Conservation (phyloP, 2,797 vertebrate species). For the Morelia viridis region DNA sequence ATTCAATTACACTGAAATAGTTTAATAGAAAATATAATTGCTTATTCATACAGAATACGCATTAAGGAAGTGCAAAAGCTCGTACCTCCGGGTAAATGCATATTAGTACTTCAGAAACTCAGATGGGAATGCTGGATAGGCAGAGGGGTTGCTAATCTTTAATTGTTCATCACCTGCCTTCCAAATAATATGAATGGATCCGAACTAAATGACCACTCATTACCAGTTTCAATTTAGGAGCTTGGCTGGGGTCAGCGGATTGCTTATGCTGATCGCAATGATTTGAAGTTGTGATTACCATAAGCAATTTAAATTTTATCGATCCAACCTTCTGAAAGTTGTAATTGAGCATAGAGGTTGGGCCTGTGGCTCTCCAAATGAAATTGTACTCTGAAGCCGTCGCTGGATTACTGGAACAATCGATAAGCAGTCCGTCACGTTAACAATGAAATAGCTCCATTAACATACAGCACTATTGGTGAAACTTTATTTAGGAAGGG, state of each 20-base stretch:
- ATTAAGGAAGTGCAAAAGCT: slow-evolving; percentile 77
- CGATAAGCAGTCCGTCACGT: slow-evolving; percentile 86
- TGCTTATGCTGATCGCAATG: slow-evolving; percentile 91
- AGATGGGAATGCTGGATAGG: slow-evolving; percentile 68
- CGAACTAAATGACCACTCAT: slow-evolving; percentile 82
- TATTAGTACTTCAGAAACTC: slow-evolving; percentile 77
- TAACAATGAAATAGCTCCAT: slow-evolving; percentile 90
- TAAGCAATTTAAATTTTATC: slow-evolving; percentile 99
- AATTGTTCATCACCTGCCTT: slow-evolving; percentile 80
- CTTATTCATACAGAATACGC: slow-evolving; percentile 83
- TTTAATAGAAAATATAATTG: slow-evolving; percentile 87
- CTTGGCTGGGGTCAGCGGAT: slow-evolving; percentile 89
- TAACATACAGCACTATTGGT: slow-evolving; percentile 82
- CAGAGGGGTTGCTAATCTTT: slow-evolving; percentile 75
- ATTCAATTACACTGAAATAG: slow-evolving; percentile 83
- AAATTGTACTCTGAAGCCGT: slow-evolving; percentile 81
- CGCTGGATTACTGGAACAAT: slow-evolving; percentile 80
- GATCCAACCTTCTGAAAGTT: slow-evolving; percentile 88
- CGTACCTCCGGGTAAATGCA: slow-evolving; percentile 73
- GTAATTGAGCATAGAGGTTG: slow-evolving; percentile 89
- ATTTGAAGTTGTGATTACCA: slow-evolving; percentile 94
- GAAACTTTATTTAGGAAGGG: slow-evolving; percentile 84
- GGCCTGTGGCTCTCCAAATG: slow-evolving; percentile 78
- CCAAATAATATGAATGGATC: slow-evolving; percentile 79
- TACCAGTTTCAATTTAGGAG: slow-evolving; percentile 83